Percentiles rank a stretch among this genome's conserved stretches.
Evolutionary conservation across 1,140 invertebrate genomes (phyloP).

Genomic region (Wiebesia pumilae): DNA sequence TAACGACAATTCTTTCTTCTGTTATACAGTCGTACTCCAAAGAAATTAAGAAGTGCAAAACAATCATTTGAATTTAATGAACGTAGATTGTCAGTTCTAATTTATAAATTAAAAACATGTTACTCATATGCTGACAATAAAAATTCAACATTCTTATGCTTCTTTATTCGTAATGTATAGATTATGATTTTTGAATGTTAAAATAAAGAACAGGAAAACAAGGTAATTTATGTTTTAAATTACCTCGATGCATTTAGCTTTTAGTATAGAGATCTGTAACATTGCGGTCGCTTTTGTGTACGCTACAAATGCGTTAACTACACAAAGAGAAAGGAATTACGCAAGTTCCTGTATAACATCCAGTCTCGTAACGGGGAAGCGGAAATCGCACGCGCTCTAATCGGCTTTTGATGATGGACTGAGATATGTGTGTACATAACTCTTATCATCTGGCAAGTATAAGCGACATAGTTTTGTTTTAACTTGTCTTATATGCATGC

Average conservation of each 20-base stretch:
- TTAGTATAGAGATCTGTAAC: neutral
- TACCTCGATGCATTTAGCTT: neutral
- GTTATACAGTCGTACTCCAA: too few relatives aligned
- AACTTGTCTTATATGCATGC: neutral
- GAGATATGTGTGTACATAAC: slow-evolving; percentile 20
- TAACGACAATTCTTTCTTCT: too few relatives aligned
- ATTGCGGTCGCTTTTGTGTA: neutral
- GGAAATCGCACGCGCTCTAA: slow-evolving; percentile 43
- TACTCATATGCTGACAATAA: too few relatives aligned
- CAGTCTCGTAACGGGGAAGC: slow-evolving; percentile 22
- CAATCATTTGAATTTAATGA: too few relatives aligned
- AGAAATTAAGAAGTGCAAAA: too few relatives aligned
- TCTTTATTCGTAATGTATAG: neutral
- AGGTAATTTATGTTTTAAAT: slow-evolving; percentile 7
- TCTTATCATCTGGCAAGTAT: slow-evolving; percentile 20
- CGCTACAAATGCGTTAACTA: slow-evolving; percentile 37
- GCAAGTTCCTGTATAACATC: slow-evolving; percentile 35
- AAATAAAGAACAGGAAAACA: neutral
- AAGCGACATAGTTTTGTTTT: slow-evolving; percentile 23
- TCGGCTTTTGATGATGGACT: slow-evolving; percentile 43
- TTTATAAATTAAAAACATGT: too few relatives aligned
- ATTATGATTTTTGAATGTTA: neutral
- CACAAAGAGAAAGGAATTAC: slow-evolving; percentile 46
- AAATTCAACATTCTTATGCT: neutral
- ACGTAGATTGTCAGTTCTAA: too few relatives aligned